Evolutionary conservation across 1,140 invertebrate species (phyloP).

Genomic region (Habropoda laboriosa): DNA sequence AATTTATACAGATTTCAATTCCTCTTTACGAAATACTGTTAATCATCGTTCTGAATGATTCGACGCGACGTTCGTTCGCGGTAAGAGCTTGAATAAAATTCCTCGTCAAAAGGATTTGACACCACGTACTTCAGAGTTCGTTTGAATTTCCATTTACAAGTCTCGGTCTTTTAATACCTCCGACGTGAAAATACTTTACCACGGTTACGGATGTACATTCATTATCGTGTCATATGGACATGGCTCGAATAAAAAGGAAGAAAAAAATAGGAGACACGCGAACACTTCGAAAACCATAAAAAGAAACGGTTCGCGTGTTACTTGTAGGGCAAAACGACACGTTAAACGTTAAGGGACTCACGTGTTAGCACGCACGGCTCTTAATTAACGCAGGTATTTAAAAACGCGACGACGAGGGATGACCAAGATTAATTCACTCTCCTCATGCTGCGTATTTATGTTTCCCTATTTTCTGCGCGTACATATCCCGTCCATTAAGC

Average conservation of each 20-base stretch:
- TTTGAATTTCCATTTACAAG: background rate
- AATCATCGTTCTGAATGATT: background rate
- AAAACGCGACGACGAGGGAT: constrained; percentile 12
- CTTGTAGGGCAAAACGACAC: background rate
- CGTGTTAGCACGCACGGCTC: constrained; percentile 3
- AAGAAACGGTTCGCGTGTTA: background rate
- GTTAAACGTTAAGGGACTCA: background rate
- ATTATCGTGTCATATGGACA: background rate
- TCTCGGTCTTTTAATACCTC: too few relatives aligned
- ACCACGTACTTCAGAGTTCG: background rate
- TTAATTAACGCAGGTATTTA: constrained; percentile 26
- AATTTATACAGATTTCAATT: background rate
- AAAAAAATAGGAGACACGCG: background rate
- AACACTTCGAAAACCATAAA: background rate
- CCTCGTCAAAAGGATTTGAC: background rate
- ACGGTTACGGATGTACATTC: background rate
- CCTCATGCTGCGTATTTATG: constrained; percentile 26
- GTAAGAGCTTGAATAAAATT: background rate
- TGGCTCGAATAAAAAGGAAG: background rate
- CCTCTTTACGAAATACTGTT: background rate
- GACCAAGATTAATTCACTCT: constrained; percentile 28
- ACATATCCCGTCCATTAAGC: constrained; percentile 7
- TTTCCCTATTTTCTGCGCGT: constrained; percentile 37
- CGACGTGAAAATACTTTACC: background rate
- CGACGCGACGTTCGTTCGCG: background rate